phyloP scores from a whole-genome alignment of 92 coral and sea anemone species.

The Siderastrea radians region DNA sequence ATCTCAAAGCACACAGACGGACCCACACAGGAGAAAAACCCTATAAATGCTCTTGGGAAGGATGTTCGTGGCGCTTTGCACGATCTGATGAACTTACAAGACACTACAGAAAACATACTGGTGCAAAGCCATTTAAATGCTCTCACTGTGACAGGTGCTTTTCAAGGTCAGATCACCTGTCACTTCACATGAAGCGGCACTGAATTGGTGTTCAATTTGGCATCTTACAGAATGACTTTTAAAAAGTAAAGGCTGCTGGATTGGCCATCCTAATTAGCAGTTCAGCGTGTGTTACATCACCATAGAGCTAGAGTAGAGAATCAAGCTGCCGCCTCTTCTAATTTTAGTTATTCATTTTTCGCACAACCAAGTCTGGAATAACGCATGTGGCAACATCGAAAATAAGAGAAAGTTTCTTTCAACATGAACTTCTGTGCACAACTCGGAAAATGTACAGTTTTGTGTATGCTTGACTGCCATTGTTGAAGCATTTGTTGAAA shows the following conservation, averaged over 20 bases:
- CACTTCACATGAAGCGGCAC: constrained; percentile 99
- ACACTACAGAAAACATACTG: constrained; percentile 99
- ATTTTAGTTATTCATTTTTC: constrained; percentile 20
- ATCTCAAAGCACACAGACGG: constrained; percentile 97
- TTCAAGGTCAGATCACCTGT: constrained; percentile 98
- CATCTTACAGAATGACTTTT: neutral
- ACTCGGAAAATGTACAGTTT: neutral
- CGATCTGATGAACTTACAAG: constrained; percentile 99
- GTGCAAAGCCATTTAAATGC: constrained; percentile 99
- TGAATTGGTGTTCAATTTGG: constrained; percentile 50
- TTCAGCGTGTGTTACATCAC: neutral
- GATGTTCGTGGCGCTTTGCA: constrained; percentile 99
- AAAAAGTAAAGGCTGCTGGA: neutral
- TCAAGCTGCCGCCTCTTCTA: constrained; percentile 3
- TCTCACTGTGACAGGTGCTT: constrained; percentile 98
- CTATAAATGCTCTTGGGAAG: constrained; percentile 99
- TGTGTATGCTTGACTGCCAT: neutral
- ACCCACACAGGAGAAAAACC: constrained; percentile 99
- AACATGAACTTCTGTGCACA: neutral
- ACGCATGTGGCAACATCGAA: neutral
- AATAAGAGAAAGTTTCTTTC: neutral
- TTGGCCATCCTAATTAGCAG: neutral
- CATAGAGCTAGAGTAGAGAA: neutral
- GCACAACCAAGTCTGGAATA: neutral
- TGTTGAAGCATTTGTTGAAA: constrained; percentile 4